Conservation (phyloP, 1,140 invertebrate genomes). For the Procambarus virginalis region DNA sequence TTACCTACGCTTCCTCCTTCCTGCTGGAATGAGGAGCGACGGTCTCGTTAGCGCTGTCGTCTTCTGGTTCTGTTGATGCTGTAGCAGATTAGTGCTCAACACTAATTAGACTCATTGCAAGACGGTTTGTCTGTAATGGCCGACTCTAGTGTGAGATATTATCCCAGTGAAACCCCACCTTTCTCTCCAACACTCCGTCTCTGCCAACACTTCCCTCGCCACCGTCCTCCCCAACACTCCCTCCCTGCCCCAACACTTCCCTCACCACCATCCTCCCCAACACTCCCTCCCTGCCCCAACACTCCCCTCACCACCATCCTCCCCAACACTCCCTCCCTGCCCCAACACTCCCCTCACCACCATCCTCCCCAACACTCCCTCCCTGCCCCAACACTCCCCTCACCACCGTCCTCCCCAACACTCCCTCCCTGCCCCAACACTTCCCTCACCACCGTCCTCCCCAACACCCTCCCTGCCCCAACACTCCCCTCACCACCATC, state of each 20-base stretch:
- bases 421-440: not conserved
- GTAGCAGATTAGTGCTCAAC: no score
- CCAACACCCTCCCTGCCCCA: not conserved
- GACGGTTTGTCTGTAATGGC: no score
- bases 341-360: not conserved
- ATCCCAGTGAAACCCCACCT: no score
- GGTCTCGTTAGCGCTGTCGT: not conserved
- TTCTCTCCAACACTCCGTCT: not conserved
- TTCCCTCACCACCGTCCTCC: not conserved
- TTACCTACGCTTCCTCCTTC: not conserved
- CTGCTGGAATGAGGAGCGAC: not conserved
- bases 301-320: not conserved
- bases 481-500: not conserved
- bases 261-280: not conserved
- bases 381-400: not conserved
- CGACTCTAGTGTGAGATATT: no score
- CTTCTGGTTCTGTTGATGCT: not conserved
- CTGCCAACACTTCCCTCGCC: not conserved
- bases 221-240: not conserved
- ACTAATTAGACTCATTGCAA: no score
- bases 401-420: no score
- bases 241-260: not conserved
- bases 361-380: not conserved
- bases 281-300: not conserved
- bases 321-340: not conserved